These are phyloP conservation scores for Poecilia picta DNA, from an alignment of 2,797 vertebrate genomes.

Conservation along the genomic window DNA sequence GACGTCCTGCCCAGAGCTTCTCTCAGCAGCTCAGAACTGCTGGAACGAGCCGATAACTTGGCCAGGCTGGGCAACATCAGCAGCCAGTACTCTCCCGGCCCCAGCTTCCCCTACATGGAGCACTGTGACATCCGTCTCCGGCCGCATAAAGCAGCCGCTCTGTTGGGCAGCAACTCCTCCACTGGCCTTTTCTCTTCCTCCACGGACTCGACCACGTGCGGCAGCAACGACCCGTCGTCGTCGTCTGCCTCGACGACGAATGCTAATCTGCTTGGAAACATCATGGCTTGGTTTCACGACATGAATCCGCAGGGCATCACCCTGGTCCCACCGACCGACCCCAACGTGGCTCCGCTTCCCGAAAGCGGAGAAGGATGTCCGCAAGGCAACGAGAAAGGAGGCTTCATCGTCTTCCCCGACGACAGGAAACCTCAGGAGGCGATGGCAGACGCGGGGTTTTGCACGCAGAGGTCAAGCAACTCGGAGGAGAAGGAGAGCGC, in stretches of 20 bases:
- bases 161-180: conserved; percentile 66
- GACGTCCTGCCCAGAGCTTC: conserved; percentile 85
- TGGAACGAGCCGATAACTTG: conserved; percentile 92
- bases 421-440: conserved; percentile 76
- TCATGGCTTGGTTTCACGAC: conserved; percentile 99
- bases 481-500: conserved; percentile 73
- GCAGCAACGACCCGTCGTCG: conserved; percentile 81
- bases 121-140: conserved; percentile 76
- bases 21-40: conserved; percentile 93
- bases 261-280: conserved; percentile 96
- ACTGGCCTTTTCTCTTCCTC: conserved; percentile 84
- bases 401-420: conserved; percentile 24
- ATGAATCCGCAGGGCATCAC: conserved; percentile 97
- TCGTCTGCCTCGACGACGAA: conserved; percentile 74
- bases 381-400: conserved; percentile 36
- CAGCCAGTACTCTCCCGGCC: conserved; percentile 60
- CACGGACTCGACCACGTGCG: conserved; percentile 79
- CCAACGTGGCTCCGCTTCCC: conserved; percentile 65
- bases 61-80: conserved; percentile 82
- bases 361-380: conserved; percentile 14
- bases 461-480: conserved; percentile 68
- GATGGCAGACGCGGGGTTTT: conserved; percentile 71
- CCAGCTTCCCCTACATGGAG: conserved; percentile 55
- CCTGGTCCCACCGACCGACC: conserved; percentile 86
- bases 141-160: conserved; percentile 58